A percentile compares a stretch with the other conserved stretches of the same genome.
phyloP scores from a whole-genome alignment of 1,140 invertebrate species.

The Probaryconus sp. region DNA sequence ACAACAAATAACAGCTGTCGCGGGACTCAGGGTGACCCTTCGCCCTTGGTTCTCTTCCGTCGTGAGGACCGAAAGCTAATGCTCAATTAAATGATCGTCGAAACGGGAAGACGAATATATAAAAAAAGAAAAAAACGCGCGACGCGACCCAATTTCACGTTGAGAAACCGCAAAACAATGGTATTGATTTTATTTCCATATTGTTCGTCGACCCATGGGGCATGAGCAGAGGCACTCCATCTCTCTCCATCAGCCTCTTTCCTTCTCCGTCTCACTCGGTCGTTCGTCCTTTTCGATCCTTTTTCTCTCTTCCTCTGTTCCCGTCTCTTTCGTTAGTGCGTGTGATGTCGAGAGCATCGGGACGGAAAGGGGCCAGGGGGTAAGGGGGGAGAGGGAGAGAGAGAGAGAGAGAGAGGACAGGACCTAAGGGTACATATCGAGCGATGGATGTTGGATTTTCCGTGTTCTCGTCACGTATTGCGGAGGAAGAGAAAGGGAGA shows the following conservation, averaged over 20 bases:
- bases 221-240: conserved; percentile 36
- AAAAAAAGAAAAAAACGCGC: conserved; percentile 1
- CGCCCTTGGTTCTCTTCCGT: too few species aligned
- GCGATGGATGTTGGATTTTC: conserved; percentile 76
- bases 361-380: conserved; percentile 28
- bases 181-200: conserved; percentile 79
- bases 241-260: conserved; percentile 37
- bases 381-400: conserved; percentile 19
- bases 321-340: conserved; percentile 34
- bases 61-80: too few species aligned
- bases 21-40: too few species aligned
- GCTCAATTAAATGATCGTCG: too few species aligned
- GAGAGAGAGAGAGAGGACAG: conserved; percentile 35
- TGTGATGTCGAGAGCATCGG: conserved; percentile 48
- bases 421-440: conserved; percentile 75
- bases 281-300: background rate
- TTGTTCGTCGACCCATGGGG: conserved; percentile 55
- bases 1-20: too few species aligned
- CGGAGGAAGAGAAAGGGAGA: conserved; percentile 59
- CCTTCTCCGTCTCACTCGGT: conserved; percentile 9
- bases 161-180: conserved; percentile 75
- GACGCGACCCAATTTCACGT: conserved; percentile 70
- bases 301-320: background rate
- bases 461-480: conserved; percentile 75
- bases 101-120: background rate